Conservation (phyloP, 2,888 invertebrate species). For the Chrysina gloriosa region DNA sequence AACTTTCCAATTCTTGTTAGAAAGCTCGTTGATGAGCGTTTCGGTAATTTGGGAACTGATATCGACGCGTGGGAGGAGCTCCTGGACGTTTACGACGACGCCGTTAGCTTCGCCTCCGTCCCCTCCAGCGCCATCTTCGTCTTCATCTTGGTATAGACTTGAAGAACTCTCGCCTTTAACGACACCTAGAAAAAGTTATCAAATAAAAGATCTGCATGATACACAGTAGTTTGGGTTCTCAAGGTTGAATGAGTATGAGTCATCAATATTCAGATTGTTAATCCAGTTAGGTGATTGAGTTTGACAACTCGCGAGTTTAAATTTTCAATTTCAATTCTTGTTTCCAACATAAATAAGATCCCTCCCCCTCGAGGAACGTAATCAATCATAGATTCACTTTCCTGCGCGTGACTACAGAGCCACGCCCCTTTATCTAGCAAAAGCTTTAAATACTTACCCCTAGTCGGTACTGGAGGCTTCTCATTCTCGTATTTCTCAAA, state of each 20-base stretch:
- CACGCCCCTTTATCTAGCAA: no score
- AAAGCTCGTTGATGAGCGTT: constrained; percentile 80
- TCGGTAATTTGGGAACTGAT: constrained; percentile 87
- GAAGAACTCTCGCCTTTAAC: constrained; percentile 50
- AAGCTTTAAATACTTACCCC: constrained; percentile 65
- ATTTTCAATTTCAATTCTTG: no score
- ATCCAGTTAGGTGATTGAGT: no score
- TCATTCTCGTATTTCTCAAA: constrained; percentile 84
- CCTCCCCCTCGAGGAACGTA: no score
- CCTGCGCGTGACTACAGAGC: no score
- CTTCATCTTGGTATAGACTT: constrained; percentile 65
- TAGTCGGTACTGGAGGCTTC: constrained; percentile 79
- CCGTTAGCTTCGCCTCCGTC: constrained; percentile 61
- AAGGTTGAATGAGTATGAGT: no score
- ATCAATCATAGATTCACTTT: no score
- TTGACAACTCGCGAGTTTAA: no score
- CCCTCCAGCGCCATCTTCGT: constrained; percentile 56
- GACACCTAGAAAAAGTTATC: constrained; percentile 44
- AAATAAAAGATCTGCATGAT: background rate
- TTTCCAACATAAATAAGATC: no score
- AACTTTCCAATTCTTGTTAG: constrained; percentile 95
- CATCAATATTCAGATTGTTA: no score
- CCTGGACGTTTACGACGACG: constrained; percentile 71
- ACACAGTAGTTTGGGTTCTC: no score
- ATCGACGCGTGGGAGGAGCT: constrained; percentile 82